These are phyloP conservation scores for Misgurnus anguillicaudatus DNA, from an alignment of 2,113 vertebrate genomes.

Conservation along the genomic window DNA sequence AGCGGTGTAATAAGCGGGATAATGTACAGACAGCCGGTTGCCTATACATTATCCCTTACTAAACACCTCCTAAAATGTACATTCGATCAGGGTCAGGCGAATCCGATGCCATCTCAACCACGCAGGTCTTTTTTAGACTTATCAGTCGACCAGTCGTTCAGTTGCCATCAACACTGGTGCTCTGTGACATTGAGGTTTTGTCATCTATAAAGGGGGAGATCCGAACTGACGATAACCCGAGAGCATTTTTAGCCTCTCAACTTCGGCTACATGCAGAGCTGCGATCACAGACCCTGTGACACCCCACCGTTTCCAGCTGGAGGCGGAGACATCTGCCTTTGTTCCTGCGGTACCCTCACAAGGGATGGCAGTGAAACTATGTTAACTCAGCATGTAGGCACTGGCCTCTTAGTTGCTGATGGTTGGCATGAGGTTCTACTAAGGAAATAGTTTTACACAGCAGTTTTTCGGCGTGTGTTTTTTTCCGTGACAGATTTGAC, in stretches of 20 bases:
- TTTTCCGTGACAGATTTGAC: constrained; percentile 28
- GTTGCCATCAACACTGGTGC: not conserved
- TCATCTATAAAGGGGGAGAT: constrained; percentile 41
- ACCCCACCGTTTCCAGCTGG: constrained; percentile 54
- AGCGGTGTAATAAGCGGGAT: too few species aligned
- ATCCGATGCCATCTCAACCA: too few species aligned
- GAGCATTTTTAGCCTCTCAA: constrained; percentile 46
- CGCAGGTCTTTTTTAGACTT: too few species aligned
- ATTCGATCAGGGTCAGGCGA: too few species aligned
- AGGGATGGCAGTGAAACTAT: constrained; percentile 36
- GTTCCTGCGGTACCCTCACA: constrained; percentile 60
- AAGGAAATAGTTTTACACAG: not conserved
- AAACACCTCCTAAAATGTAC: too few species aligned
- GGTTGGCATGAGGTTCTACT: not conserved
- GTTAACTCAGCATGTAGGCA: not conserved
- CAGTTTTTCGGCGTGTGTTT: not conserved
- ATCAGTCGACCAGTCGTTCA: too few species aligned
- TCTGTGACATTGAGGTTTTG: constrained; percentile 13
- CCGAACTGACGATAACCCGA: constrained; percentile 59
- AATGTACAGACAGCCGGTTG: too few species aligned
- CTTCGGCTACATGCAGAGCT: constrained; percentile 35
- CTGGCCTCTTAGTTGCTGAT: not conserved
- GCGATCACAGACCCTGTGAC: constrained; percentile 51
- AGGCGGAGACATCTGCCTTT: constrained; percentile 66
- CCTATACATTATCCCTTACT: too few species aligned